A percentile compares a stretch with the other conserved stretches of the same genome.
Evolutionary conservation across 1,140 invertebrate genomes (phyloP).

Genomic region (Phymastichus coffea): DNA sequence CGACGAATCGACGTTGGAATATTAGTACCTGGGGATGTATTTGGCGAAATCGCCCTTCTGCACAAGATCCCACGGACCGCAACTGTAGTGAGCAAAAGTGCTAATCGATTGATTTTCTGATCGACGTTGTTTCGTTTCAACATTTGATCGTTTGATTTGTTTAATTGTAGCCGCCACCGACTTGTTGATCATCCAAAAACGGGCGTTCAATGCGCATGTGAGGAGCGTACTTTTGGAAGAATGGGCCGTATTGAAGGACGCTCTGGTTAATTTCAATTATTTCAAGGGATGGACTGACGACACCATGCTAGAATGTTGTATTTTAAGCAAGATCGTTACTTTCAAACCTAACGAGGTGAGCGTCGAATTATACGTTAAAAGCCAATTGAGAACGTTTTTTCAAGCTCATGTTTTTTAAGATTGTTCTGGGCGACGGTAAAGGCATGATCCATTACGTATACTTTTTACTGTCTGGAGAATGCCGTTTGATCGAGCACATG

Average conservation of each 20-base stretch:
- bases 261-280: conserved; percentile 64
- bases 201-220: conserved; percentile 63
- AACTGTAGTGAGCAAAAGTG: conserved; percentile 60
- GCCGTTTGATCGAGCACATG: conserved; percentile 64
- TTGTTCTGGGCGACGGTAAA: conserved; percentile 62
- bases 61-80: conserved; percentile 61
- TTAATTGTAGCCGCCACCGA: conserved; percentile 55
- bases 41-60: conserved; percentile 65
- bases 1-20: conserved; percentile 34
- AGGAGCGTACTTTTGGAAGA: conserved; percentile 59
- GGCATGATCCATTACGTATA: conserved; percentile 65
- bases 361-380: too few relatives aligned
- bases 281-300: conserved; percentile 63
- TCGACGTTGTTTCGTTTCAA: background rate
- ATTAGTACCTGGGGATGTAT: conserved; percentile 58
- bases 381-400: background rate
- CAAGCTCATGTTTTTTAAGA: conserved; percentile 27
- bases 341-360: conserved; percentile 59
- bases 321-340: conserved; percentile 62
- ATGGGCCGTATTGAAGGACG: conserved; percentile 62
- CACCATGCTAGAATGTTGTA: conserved; percentile 62
- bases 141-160: background rate
- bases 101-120: background rate
- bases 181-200: conserved; percentile 55
- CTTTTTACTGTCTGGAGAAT: conserved; percentile 64